Conservation (phyloP, 2,888 invertebrate species). For the Chrysolina oricalcia region DNA sequence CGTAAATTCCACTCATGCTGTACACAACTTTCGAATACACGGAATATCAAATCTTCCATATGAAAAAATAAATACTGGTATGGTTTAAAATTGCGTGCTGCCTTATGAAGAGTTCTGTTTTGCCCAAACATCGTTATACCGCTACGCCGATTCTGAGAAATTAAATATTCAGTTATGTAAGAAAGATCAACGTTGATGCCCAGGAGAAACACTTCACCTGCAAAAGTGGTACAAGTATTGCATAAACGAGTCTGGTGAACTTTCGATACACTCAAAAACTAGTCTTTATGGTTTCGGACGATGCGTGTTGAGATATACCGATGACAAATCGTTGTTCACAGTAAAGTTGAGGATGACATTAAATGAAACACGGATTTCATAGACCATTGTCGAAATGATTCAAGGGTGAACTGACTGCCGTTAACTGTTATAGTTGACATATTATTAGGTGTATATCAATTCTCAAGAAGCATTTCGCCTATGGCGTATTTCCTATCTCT, state of each 20-base stretch:
- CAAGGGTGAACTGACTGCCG: too few species aligned
- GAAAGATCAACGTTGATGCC: conserved; percentile 15
- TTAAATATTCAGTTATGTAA: conserved; percentile 20
- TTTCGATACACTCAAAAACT: conserved; percentile 22
- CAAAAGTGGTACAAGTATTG: conserved; percentile 18
- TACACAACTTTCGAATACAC: too few species aligned
- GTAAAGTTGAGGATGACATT: neutral
- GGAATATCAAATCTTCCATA: too few species aligned
- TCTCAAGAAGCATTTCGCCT: too few species aligned
- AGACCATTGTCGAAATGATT: too few species aligned
- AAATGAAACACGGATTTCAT: too few species aligned
- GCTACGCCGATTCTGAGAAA: neutral
- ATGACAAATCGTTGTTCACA: conserved; percentile 9
- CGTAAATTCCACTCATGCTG: too few species aligned
- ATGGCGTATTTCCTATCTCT: too few species aligned
- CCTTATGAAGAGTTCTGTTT: neutral
- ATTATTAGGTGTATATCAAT: too few species aligned
- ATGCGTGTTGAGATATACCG: neutral
- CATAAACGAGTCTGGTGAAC: conserved; percentile 24
- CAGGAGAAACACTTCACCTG: conserved; percentile 24
- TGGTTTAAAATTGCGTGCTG: neutral
- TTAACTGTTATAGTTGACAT: too few species aligned
- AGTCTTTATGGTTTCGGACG: neutral
- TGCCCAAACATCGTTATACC: conserved; percentile 1
- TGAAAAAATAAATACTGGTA: too few species aligned